phyloP scores from a whole-genome alignment of 2,888 invertebrate genomes.

The Cyclophora albipunctata region DNA sequence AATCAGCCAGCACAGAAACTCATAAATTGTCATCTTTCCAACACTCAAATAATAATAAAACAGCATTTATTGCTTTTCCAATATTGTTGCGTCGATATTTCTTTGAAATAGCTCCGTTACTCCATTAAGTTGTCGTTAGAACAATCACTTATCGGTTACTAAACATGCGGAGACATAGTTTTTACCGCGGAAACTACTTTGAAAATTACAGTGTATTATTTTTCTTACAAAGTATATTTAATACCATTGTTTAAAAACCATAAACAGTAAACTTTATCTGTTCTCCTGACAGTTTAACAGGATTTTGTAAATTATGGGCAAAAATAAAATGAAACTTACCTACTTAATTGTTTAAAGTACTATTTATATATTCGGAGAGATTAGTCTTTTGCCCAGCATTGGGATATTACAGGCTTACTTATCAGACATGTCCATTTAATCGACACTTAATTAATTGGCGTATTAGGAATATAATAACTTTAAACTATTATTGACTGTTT shows the following conservation, averaged over 20 bases:
- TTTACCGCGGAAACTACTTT: not conserved
- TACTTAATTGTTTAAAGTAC: not conserved
- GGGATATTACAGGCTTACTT: too few species aligned
- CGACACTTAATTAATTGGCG: too few species aligned
- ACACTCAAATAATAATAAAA: conserved; percentile 6
- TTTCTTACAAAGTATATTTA: too few species aligned
- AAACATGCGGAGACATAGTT: conserved; percentile 3
- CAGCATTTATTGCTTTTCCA: conserved; percentile 9
- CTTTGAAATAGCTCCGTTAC: conserved; percentile 7
- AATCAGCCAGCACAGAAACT: too few species aligned
- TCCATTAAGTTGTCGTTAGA: conserved; percentile 14
- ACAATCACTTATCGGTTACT: conserved; percentile 14
- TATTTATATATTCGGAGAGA: too few species aligned
- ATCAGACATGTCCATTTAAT: too few species aligned
- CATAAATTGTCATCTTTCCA: not conserved
- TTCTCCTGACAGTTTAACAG: not conserved
- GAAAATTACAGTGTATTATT: too few species aligned
- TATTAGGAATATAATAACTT: too few species aligned
- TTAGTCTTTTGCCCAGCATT: too few species aligned
- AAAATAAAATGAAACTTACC: not conserved
- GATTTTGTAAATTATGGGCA: not conserved
- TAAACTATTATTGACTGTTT: too few species aligned
- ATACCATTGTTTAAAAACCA: too few species aligned
- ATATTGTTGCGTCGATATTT: conserved; percentile 12
- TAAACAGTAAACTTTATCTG: too few species aligned